Evolutionary conservation across 2,113 vertebrate genomes (phyloP).

Genomic region (Prietella phreatophila): DNA sequence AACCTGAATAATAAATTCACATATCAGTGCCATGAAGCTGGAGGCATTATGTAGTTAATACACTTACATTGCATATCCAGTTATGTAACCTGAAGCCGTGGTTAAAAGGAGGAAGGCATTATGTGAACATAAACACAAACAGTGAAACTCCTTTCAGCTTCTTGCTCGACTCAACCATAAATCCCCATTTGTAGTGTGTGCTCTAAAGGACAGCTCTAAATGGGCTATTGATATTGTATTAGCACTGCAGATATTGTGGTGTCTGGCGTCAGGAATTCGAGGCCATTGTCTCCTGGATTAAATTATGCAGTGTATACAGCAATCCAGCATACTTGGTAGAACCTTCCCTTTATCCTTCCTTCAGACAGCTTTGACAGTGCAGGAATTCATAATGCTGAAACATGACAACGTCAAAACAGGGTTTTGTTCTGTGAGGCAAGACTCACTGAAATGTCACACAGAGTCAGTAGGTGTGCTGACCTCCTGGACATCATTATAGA

Average conservation of each 20-base stretch:
- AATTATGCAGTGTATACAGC: slow-evolving; percentile 25
- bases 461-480: not conserved
- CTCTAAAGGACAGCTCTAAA: slow-evolving; percentile 67
- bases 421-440: not conserved
- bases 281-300: slow-evolving; percentile 55
- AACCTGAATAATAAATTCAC: not conserved
- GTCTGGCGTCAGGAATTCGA: slow-evolving; percentile 60
- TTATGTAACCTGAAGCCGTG: slow-evolving; percentile 24
- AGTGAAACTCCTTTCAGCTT: slow-evolving; percentile 27
- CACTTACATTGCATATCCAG: not conserved
- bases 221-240: slow-evolving; percentile 71
- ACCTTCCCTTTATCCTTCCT: not conserved
- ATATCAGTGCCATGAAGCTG: not conserved
- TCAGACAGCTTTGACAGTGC: not conserved
- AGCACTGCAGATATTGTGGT: slow-evolving; percentile 54
- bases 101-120: not conserved
- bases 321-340: not conserved
- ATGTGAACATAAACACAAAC: slow-evolving; percentile 34
- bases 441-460: not conserved
- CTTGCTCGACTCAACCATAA: slow-evolving; percentile 54
- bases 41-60: slow-evolving; percentile 11
- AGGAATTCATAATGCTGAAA: not conserved
- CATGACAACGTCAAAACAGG: not conserved
- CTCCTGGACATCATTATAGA: slow-evolving; percentile 2
- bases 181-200: slow-evolving; percentile 64